phyloP scores from a whole-genome alignment of 1,140 invertebrate genomes.

The Colletes gigas region DNA sequence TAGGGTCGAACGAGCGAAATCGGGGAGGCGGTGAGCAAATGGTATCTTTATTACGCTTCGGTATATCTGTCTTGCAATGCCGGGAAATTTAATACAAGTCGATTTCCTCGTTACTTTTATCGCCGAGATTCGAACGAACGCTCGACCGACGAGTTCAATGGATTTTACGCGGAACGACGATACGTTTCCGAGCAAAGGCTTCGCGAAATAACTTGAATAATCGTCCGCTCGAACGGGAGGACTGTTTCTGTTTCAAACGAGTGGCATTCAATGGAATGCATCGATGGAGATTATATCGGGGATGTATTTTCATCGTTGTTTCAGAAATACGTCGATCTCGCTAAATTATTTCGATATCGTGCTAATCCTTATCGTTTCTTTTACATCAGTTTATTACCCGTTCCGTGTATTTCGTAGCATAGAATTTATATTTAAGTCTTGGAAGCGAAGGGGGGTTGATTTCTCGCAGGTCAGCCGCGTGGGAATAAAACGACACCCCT shows the following conservation, averaged over 20 bases:
- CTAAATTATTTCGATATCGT: too few relatives aligned
- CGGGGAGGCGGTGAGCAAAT: slow-evolving; percentile 1
- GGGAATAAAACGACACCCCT: slow-evolving; percentile 4
- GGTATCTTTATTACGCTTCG: slow-evolving; percentile 37
- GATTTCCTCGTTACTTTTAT: slow-evolving; percentile 44
- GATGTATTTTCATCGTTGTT: too few relatives aligned
- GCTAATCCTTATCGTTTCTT: too few relatives aligned
- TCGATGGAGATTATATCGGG: too few relatives aligned
- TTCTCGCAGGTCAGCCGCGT: slow-evolving; percentile 14
- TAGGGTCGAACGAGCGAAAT: slow-evolving; percentile 63
- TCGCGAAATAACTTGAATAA: too few relatives aligned
- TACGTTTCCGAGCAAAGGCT: not conserved
- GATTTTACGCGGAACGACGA: not conserved
- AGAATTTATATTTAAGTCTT: too few relatives aligned
- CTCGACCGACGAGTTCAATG: not conserved
- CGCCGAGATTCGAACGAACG: not conserved
- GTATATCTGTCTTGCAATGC: slow-evolving; percentile 43
- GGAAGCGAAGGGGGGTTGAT: not conserved
- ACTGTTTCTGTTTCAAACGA: too few relatives aligned
- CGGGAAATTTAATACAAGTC: slow-evolving; percentile 44
- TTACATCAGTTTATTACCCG: too few relatives aligned
- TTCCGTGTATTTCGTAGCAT: too few relatives aligned
- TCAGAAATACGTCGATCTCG: too few relatives aligned
- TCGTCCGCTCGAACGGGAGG: too few relatives aligned
- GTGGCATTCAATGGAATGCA: too few relatives aligned